These are phyloP conservation scores for Tenualosa ilisha DNA, from an alignment of 2,797 vertebrate species.

Conservation along the genomic window DNA sequence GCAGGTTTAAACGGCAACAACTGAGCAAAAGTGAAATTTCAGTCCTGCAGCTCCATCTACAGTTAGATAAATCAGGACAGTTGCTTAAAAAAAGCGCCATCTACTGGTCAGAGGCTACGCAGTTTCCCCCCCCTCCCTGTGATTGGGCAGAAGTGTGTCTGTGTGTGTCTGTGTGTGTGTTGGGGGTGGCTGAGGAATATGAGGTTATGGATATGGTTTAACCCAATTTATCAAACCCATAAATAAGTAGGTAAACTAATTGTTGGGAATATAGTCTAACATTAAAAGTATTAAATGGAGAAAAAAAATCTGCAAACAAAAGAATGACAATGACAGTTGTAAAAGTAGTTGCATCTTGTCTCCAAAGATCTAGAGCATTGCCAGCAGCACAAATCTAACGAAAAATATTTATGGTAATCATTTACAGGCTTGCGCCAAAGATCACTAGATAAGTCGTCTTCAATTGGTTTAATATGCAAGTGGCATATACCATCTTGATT, in stretches of 20 bases:
- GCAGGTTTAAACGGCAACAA: conserved; percentile 32
- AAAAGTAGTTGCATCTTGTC: background rate
- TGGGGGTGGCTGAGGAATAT: no score
- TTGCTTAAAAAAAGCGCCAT: conserved; percentile 14
- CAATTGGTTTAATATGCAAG: background rate
- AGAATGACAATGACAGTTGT: background rate
- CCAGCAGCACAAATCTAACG: background rate
- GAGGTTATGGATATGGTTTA: background rate
- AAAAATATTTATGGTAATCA: background rate
- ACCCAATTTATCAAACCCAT: background rate
- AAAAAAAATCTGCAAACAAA: background rate
- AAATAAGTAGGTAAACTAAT: background rate
- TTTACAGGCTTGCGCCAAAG: background rate
- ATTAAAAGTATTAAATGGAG: background rate
- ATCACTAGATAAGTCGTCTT: background rate
- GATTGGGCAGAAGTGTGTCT: no score
- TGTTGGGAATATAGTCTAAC: background rate
- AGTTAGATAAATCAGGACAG: conserved; percentile 30
- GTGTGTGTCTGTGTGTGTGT: no score
- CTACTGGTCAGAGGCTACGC: background rate
- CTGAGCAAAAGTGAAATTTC: conserved; percentile 37
- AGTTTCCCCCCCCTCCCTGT: no score
- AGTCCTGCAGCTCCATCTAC: conserved; percentile 44
- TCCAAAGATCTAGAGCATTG: background rate
- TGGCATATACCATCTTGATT: no score